phyloP scores from a whole-genome alignment of 2,888 invertebrate genomes.

The Anoncus sp. region DNA sequence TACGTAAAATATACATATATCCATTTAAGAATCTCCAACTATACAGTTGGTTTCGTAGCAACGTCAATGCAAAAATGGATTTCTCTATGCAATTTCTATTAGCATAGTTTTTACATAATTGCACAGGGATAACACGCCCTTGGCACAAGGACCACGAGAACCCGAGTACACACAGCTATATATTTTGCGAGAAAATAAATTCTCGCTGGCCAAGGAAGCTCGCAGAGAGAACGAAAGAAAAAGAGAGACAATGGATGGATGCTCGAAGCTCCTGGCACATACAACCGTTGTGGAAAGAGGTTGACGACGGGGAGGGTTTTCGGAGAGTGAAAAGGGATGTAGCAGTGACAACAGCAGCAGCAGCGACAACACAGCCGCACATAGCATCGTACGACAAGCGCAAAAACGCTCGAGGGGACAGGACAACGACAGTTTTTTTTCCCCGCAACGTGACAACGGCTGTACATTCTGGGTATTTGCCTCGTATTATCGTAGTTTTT shows the following conservation, averaged over 20 bases:
- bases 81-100: conserved; percentile 80
- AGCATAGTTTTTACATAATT: conserved; percentile 82
- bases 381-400: conserved; percentile 46
- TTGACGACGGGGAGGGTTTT: conserved; percentile 7
- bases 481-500: conserved; percentile 49
- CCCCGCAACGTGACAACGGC: conserved; percentile 39
- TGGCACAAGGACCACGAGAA: conserved; percentile 61
- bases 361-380: conserved; percentile 45
- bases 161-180: conserved; percentile 67
- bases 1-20: conserved; percentile 5
- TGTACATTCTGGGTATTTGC: conserved; percentile 42
- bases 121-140: conserved; percentile 68
- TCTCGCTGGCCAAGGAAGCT: conserved; percentile 62
- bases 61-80: conserved; percentile 74
- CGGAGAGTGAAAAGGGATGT: conserved; percentile 6
- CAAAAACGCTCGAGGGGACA: conserved; percentile 57
- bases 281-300: conserved; percentile 29
- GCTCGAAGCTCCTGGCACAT: conserved; percentile 21
- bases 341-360: conserved; percentile 52
- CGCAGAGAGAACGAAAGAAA: conserved; percentile 41
- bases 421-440: conserved; percentile 31
- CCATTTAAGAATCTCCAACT: not conserved
- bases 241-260: conserved; percentile 29
- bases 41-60: conserved; percentile 13
- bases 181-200: conserved; percentile 77